Base-by-base conservation (phyloP, 2,113 vertebrate genomes). In the Diphyllodes magnificus region DNA sequence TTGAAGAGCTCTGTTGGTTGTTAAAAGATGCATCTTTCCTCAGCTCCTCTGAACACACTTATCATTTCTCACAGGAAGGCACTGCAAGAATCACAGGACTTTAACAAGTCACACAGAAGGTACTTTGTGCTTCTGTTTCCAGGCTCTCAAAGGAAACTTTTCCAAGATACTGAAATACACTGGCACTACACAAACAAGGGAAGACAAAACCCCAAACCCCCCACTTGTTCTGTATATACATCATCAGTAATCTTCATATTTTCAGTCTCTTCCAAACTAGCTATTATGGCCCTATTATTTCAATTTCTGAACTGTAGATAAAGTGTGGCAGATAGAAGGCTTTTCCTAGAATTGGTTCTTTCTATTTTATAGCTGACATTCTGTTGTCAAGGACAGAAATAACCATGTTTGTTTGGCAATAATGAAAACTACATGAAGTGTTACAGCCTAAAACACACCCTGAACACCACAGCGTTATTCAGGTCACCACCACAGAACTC, bases 191-290 rank as follows among this genome's bases (percentile, higher is more conserved):
- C 9, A 79, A 59, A 37, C 1, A 39, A 30, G 6, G 10, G 5
- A 37, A 27, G 13, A 33, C 8, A 79, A 14, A 28, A 37, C 2
- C 15, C 8, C 11, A 6, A 45, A 39, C 37, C 0, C 0, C 9
- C 7, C 2, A 57, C 1, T 11, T 14, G 6, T 65, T 86, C 28
- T 45, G 6, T 77, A 40, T 25, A 42, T 15, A 51, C 30, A 69
- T 3, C 13, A 72, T 33, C 45, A 40, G 44, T 20, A 45, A 6
- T 73, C 8, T 81, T 72, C 30, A 14, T 39, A 45, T 50, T 86
- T 73, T 59, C 50, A 45, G 10, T 27, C 39, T 30, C 18, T 61
- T 44, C 64, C 56, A 50, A 59, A 33, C 14, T 19, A 77, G 14
- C 8, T 53, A 27, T 53, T 80, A 40, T 23, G 22, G 27, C 19